A percentile compares a stretch with the other conserved stretches of the same genome.
Conservation (phyloP, 2,888 invertebrate genomes). For the Bibio marci region DNA sequence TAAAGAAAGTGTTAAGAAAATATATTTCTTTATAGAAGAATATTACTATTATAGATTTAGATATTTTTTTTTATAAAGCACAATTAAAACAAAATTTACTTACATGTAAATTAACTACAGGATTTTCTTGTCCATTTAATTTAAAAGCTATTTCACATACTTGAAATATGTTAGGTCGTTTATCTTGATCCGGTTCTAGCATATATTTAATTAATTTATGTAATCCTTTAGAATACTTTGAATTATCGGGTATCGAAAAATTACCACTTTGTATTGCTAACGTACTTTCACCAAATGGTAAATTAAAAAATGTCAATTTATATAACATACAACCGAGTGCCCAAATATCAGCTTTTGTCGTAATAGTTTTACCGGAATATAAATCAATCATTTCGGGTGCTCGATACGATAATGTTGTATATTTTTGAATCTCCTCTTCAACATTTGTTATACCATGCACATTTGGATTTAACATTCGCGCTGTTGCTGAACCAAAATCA, state of each 20-base stretch:
- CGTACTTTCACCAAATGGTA: constrained; percentile 86
- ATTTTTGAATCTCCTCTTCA: constrained; percentile 75
- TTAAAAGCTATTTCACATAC: constrained; percentile 57
- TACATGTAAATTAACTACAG: constrained; percentile 65
- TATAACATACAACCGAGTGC: constrained; percentile 78
- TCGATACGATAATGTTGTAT: constrained; percentile 79
- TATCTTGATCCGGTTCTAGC: constrained; percentile 66
- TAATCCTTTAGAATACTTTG: constrained; percentile 51
- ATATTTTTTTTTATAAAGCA: not conserved
- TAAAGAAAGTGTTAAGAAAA: not conserved
- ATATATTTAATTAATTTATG: constrained; percentile 65
- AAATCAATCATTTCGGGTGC: constrained; percentile 90
- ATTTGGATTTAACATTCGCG: constrained; percentile 49
- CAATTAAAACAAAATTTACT: constrained; percentile 18
- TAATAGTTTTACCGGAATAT: constrained; percentile 65
- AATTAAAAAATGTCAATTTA: constrained; percentile 73
- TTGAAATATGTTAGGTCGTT: constrained; percentile 76
- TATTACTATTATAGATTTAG: not conserved
- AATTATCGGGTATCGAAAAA: constrained; percentile 68
- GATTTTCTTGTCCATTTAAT: constrained; percentile 51
- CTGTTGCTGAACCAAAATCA: constrained; percentile 91
- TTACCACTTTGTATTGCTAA: constrained; percentile 81
- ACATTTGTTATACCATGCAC: constrained; percentile 48
- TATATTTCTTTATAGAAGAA: not conserved
- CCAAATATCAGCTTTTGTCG: constrained; percentile 81